A percentile compares a stretch with the other conserved stretches of the same genome.
Conservation (phyloP, 1,140 invertebrate genomes). For the Pararge aegeria region DNA sequence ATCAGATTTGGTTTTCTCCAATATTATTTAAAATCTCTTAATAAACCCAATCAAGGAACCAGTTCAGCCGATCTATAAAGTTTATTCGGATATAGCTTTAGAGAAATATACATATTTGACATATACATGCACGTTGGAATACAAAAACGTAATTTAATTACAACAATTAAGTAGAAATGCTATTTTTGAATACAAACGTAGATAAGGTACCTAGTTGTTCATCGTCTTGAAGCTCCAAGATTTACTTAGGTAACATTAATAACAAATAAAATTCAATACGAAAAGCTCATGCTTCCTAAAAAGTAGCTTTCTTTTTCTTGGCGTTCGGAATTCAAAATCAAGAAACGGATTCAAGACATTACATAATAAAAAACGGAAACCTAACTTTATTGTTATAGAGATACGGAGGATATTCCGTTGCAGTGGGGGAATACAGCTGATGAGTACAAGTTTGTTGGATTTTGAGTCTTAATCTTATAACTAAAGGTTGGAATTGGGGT, state of each 20-base stretch:
- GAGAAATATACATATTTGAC: too few relatives aligned
- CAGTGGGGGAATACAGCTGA: constrained; percentile 49
- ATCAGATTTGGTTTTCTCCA: too few relatives aligned
- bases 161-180: too few relatives aligned
- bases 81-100: too few relatives aligned
- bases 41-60: too few relatives aligned
- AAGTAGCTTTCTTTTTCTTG: constrained; percentile 72
- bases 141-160: too few relatives aligned
- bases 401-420: constrained; percentile 36
- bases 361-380: constrained; percentile 12
- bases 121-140: too few relatives aligned
- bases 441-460: constrained; percentile 19
- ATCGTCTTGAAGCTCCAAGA: constrained; percentile 6
- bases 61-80: too few relatives aligned
- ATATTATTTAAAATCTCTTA: too few relatives aligned
- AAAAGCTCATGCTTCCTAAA: constrained; percentile 65
- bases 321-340: constrained; percentile 70
- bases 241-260: constrained; percentile 27
- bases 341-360: constrained; percentile 57
- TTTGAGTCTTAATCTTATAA: constrained; percentile 10
- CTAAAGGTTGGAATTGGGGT: constrained; percentile 37
- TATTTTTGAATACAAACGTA: too few relatives aligned
- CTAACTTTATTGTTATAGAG: constrained; percentile 19
- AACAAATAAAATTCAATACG: constrained; percentile 47
- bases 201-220: too few relatives aligned